Percentiles rank a stretch among this genome's conserved stretches.
These are phyloP conservation scores for Tychaedon coryphoeus DNA, from an alignment of 2,113 vertebrate species.

Conservation along the genomic window DNA sequence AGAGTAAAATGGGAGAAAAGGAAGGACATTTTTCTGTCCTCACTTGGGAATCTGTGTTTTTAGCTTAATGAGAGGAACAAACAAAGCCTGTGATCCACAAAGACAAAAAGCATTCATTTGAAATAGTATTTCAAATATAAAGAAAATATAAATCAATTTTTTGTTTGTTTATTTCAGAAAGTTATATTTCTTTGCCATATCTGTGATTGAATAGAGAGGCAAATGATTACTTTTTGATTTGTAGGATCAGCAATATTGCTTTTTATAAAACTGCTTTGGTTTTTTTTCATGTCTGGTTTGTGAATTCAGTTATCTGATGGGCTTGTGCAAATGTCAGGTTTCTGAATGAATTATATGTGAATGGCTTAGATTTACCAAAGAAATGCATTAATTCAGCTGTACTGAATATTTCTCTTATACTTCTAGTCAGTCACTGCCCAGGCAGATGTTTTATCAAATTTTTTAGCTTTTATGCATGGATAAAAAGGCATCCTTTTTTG, in stretches of 20 bases:
- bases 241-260: background rate
- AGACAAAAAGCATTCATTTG: background rate
- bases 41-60: background rate
- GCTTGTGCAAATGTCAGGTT: background rate
- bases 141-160: background rate
- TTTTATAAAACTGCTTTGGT: background rate
- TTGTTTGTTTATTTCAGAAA: background rate
- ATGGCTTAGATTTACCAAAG: background rate
- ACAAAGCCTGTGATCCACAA: background rate
- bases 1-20: background rate
- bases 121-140: background rate
- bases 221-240: constrained; percentile 9
- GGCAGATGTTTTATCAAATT: background rate
- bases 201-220: background rate
- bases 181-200: background rate
- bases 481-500: background rate
- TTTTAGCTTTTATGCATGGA: background rate
- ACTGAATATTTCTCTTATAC: background rate
- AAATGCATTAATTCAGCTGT: background rate
- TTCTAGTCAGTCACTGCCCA: background rate
- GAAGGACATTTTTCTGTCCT: background rate
- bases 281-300: background rate
- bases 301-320: background rate
- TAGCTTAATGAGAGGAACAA: background rate
- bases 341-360: background rate